phyloP scores from a whole-genome alignment of 37 sponge, comb jelly and placozoan genomes.

The Bolinopsis microptera region DNA sequence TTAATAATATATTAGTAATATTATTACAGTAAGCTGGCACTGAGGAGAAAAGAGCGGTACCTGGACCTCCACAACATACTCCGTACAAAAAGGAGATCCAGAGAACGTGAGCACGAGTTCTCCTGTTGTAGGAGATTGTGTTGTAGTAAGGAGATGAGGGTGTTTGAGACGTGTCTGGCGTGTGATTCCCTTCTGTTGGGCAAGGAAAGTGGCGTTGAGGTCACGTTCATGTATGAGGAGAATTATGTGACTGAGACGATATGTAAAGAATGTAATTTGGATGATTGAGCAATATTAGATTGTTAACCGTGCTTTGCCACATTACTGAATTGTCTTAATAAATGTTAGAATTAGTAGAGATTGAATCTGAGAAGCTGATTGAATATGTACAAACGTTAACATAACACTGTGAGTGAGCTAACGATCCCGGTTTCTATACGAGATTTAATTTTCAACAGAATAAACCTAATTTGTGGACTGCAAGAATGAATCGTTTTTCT shows the following conservation, averaged over 20 bases:
- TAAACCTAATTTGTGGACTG: too few relatives aligned
- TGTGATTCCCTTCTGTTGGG: background rate
- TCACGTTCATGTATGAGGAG: background rate
- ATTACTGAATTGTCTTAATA: too few relatives aligned
- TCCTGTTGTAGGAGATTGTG: background rate
- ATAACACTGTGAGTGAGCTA: too few relatives aligned
- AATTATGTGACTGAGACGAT: background rate
- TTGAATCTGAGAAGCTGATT: too few relatives aligned
- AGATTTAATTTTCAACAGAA: too few relatives aligned
- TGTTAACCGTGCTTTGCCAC: too few relatives aligned
- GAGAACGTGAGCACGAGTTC: background rate
- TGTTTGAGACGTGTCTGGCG: background rate
- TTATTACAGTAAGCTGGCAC: background rate
- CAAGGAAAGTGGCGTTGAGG: background rate
- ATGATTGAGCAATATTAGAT: too few relatives aligned
- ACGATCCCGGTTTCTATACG: too few relatives aligned
- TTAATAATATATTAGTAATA: background rate
- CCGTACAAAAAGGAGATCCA: background rate
- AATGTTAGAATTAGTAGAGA: too few relatives aligned
- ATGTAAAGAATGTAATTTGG: background rate
- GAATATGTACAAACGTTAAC: too few relatives aligned
- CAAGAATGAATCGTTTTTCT: too few relatives aligned
- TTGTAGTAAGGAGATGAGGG: background rate
- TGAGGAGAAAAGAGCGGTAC: background rate
- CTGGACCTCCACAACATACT: background rate